Evolutionary conservation across 1,140 invertebrate species (phyloP).

Genomic region (Orchestia grillus): DNA sequence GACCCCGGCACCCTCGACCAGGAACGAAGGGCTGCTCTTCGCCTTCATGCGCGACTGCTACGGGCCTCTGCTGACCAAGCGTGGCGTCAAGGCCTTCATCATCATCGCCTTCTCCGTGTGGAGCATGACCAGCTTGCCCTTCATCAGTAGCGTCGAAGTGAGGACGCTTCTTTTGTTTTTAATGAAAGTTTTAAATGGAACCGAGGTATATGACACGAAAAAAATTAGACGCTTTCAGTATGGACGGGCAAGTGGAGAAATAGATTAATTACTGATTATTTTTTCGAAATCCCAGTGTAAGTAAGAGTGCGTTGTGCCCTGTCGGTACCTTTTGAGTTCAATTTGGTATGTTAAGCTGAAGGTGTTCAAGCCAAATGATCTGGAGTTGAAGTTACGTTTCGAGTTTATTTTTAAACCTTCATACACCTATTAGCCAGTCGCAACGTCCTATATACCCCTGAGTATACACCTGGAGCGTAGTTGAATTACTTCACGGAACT

Average conservation of each 20-base stretch:
- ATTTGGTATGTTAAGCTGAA: too few relatives aligned
- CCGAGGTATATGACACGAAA: neutral
- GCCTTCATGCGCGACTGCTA: slow-evolving; percentile 88
- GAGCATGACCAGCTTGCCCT: slow-evolving; percentile 88
- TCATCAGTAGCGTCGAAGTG: slow-evolving; percentile 71
- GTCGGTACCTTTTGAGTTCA: too few relatives aligned
- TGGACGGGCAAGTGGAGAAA: neutral
- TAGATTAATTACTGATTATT: neutral
- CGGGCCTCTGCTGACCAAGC: slow-evolving; percentile 84
- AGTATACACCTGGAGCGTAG: too few relatives aligned
- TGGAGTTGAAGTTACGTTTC: too few relatives aligned
- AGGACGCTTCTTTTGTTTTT: neutral
- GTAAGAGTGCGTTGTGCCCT: too few relatives aligned
- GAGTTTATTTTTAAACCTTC: too few relatives aligned
- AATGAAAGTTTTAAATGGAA: neutral
- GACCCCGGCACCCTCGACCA: slow-evolving; percentile 74
- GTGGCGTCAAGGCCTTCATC: slow-evolving; percentile 77
- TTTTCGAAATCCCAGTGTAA: slow-evolving; percentile 70
- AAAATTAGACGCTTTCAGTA: neutral
- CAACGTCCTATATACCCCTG: too few relatives aligned
- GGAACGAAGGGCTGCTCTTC: slow-evolving; percentile 82
- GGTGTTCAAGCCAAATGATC: too few relatives aligned
- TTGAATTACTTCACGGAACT: too few relatives aligned
- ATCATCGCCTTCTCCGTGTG: slow-evolving; percentile 91
- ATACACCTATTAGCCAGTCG: too few relatives aligned